Evolutionary conservation across 1,140 invertebrate species (phyloP).

Genomic region (Ceratoteleas bidentatus): DNA sequence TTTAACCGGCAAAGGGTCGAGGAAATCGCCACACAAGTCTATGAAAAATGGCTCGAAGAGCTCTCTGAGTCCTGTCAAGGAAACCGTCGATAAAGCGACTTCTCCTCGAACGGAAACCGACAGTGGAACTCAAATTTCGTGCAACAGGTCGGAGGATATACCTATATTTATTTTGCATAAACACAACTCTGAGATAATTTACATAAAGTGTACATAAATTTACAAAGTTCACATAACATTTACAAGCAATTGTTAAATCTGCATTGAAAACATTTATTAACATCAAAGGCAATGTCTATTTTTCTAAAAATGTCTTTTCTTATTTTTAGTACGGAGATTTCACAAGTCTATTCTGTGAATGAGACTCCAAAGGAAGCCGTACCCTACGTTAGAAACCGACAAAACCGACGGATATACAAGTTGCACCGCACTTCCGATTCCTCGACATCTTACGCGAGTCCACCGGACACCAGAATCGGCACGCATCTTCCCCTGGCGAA

Average conservation of each 20-base stretch:
- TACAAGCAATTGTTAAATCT: neutral
- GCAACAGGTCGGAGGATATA: constrained; percentile 28
- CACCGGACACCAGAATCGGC: constrained; percentile 64
- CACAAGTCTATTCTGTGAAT: constrained; percentile 61
- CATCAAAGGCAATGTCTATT: too few species aligned
- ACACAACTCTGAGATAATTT: too few species aligned
- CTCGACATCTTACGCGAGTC: constrained; percentile 78
- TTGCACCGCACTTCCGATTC: constrained; percentile 73
- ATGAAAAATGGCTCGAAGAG: constrained; percentile 21
- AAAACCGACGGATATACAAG: constrained; percentile 54
- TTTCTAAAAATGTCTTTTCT: too few species aligned
- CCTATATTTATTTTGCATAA: too few species aligned
- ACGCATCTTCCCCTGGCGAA: constrained; percentile 43
- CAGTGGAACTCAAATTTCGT: constrained; percentile 15
- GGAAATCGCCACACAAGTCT: neutral
- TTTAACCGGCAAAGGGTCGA: neutral
- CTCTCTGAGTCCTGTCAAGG: constrained; percentile 46
- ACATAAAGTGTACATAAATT: too few species aligned
- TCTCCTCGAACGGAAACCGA: constrained; percentile 37
- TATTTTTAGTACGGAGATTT: constrained; percentile 72
- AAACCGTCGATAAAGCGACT: constrained; percentile 37
- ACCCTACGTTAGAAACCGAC: constrained; percentile 45
- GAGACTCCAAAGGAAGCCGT: constrained; percentile 40
- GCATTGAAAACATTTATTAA: too few species aligned
- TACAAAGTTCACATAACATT: neutral